Evolutionary conservation across 2,797 vertebrate genomes (phyloP).

Genomic region (Gouania willdenowi): DNA sequence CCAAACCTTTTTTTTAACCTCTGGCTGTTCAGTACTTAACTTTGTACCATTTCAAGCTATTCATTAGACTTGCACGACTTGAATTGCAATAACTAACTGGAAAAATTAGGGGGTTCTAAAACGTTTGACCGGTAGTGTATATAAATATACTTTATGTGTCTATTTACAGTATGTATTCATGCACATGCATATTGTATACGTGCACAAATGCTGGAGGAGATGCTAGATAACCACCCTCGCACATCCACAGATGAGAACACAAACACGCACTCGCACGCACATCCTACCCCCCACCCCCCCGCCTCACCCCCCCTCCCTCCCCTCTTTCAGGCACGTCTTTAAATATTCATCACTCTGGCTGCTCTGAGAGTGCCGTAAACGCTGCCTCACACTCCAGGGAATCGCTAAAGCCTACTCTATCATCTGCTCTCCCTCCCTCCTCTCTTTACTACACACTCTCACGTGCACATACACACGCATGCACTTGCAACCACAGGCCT

Average conservation of each 20-base stretch:
- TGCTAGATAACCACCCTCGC: conserved; percentile 34
- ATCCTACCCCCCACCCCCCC: conserved; percentile 14
- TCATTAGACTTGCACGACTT: no score
- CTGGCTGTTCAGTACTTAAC: no score
- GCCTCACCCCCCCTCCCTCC: conserved; percentile 38
- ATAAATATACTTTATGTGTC: no score
- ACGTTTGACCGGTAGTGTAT: no score
- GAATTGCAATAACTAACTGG: no score
- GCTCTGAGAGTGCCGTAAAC: conserved; percentile 76
- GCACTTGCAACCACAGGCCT: conserved; percentile 26
- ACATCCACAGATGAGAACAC: conserved; percentile 26
- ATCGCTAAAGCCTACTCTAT: conserved; percentile 76
- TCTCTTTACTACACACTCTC: conserved; percentile 9
- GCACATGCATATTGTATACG: conserved; percentile 1
- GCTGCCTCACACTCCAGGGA: conserved; percentile 77
- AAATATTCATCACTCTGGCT: conserved; percentile 79
- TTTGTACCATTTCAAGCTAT: no score
- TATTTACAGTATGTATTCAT: not conserved
- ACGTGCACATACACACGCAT: conserved; percentile 2
- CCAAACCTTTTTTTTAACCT: no score
- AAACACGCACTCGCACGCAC: conserved; percentile 5
- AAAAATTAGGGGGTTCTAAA: no score
- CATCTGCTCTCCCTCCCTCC: conserved; percentile 63
- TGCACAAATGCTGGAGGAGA: conserved; percentile 25
- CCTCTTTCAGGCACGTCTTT: conserved; percentile 75